Evolutionary conservation across 2,797 vertebrate species (phyloP).

Genomic region (Pterois miles): DNA sequence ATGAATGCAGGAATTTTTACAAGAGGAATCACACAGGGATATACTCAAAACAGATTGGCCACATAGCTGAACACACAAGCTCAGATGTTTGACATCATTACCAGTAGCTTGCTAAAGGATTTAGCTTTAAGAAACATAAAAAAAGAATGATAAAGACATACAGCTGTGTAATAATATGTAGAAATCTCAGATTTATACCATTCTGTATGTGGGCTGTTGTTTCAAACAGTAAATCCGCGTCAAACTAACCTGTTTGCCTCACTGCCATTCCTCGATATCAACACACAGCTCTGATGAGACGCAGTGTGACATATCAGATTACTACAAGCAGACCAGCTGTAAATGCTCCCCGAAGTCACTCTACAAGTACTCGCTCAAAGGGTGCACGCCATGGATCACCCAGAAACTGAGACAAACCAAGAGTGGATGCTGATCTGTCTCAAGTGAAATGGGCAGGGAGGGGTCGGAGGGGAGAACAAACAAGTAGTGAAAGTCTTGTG

Average conservation of each 20-base stretch:
- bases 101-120: conserved; percentile 4
- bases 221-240: conserved; percentile 4
- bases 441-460: background rate
- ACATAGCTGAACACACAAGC: conserved; percentile 13
- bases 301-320: conserved; percentile 57
- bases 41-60: conserved; percentile 37
- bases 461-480: conserved; percentile 2
- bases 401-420: conserved; percentile 31
- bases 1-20: conserved; percentile 47
- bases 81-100: conserved; percentile 18
- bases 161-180: background rate
- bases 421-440: conserved; percentile 9
- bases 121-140: conserved; percentile 11
- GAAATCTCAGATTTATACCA: background rate
- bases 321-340: conserved; percentile 58
- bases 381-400: background rate
- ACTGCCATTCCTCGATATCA: conserved; percentile 52
- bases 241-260: conserved; percentile 27
- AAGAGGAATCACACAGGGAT: conserved; percentile 32
- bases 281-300: conserved; percentile 48
- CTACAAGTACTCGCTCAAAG: conserved; percentile 1
- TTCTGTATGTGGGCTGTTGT: background rate
- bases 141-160: conserved; percentile 11
- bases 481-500: conserved; percentile 6
- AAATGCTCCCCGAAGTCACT: conserved; percentile 53